Evolutionary conservation across 1,140 invertebrate genomes (phyloP).

Genomic region (Hylaeus volcanicus): DNA sequence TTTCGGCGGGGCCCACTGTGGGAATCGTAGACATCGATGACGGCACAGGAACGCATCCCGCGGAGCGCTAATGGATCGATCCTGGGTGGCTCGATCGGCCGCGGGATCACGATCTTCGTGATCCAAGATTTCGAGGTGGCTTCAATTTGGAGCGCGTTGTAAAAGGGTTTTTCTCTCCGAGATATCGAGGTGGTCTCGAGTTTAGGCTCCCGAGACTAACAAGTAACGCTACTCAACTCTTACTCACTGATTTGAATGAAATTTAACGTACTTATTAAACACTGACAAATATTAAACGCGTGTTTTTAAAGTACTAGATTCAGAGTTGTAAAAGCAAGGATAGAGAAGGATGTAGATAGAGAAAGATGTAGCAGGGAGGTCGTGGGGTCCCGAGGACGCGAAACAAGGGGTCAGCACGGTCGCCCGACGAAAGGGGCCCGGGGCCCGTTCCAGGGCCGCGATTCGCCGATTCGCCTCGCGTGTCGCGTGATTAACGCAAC

Average conservation of each 20-base stretch:
- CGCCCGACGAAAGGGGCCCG: not conserved
- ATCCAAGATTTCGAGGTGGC: conserved; percentile 27
- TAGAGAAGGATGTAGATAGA: too few species aligned
- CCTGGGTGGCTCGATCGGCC: conserved; percentile 62
- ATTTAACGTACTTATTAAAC: too few species aligned
- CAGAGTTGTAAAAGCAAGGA: too few species aligned
- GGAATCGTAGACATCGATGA: conserved; percentile 64
- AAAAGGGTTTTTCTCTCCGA: too few species aligned
- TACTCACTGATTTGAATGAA: too few species aligned
- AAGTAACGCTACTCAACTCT: too few species aligned
- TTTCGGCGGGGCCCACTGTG: conserved; percentile 35
- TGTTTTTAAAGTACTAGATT: too few species aligned
- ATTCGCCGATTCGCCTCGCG: conserved; percentile 62
- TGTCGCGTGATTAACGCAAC: conserved; percentile 68
- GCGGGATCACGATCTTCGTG: conserved; percentile 52
- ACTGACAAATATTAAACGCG: too few species aligned
- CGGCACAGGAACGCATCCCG: conserved; percentile 54
- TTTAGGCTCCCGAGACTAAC: too few species aligned
- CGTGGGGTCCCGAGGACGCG: not conserved
- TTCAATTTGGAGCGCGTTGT: too few species aligned
- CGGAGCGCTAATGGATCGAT: conserved; percentile 68
- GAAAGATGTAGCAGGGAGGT: conserved; percentile 15
- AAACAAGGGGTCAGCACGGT: conserved; percentile 10
- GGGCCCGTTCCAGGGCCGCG: not conserved
- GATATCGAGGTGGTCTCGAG: too few species aligned